phyloP scores from a whole-genome alignment of 2,797 vertebrate species.

The Dendrocincla tyrannina region DNA sequence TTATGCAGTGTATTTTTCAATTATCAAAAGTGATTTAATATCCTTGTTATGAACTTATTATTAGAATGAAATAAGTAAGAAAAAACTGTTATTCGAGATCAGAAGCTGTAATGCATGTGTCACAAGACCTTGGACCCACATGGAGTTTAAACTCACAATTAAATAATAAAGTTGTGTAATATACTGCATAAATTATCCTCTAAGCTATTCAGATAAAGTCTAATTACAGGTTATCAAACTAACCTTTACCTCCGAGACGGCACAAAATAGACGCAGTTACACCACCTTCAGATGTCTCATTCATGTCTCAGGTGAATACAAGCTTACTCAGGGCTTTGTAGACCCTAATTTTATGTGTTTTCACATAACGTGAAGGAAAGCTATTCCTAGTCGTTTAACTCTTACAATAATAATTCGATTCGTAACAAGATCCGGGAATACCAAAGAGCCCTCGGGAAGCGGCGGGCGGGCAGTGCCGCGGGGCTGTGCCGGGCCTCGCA shows the following conservation, averaged over 20 bases:
- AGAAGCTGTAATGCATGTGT: not conserved
- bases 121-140: not conserved
- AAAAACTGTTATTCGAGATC: not conserved
- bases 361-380: accelerated
- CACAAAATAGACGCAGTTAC: not conserved
- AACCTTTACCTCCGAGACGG: slow-evolving; percentile 4
- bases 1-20: not conserved
- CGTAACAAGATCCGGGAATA: not conserved
- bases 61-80: not conserved
- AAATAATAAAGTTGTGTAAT: slow-evolving; percentile 41
- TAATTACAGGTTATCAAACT: not conserved
- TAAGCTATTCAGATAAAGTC: not conserved
- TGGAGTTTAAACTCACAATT: not conserved
- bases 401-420: not conserved
- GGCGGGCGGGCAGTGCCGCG: not conserved
- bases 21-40: not conserved
- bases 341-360: not conserved
- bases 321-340: not conserved
- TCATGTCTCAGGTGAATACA: not conserved
- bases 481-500: not conserved
- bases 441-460: not conserved
- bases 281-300: not conserved
- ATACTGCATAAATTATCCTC: not conserved
- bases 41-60: not conserved
- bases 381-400: not conserved